A percentile compares a stretch with the other conserved stretches of the same genome.
Evolutionary conservation across 2,113 vertebrate species (phyloP).

Genomic region (Pongo abelii): DNA sequence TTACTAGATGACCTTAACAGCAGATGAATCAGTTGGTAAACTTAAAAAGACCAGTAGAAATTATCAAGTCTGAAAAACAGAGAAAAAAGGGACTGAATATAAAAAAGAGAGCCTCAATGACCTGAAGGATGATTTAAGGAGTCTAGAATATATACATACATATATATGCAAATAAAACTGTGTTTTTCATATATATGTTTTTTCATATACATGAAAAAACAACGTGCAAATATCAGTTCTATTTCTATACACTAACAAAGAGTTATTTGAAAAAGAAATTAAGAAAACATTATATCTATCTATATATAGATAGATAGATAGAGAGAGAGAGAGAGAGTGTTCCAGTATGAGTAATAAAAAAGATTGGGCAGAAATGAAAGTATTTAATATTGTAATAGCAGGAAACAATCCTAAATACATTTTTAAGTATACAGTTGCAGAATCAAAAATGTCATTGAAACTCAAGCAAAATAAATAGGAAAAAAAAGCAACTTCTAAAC

Average conservation of each 20-base stretch:
- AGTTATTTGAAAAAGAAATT: no score
- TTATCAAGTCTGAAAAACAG: background rate
- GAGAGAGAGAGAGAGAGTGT: no score
- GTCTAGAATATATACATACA: background rate
- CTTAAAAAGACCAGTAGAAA: background rate
- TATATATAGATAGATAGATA: rapidly evolving
- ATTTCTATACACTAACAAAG: no score
- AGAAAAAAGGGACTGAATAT: background rate
- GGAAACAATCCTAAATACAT: background rate
- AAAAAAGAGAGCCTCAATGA: background rate
- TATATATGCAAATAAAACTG: no score
- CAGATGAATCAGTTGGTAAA: background rate
- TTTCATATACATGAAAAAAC: no score
- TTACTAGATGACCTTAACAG: background rate
- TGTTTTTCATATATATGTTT: no score
- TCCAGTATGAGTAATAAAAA: background rate
- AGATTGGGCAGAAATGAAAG: background rate
- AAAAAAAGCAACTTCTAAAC: background rate
- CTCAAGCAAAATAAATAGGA: background rate
- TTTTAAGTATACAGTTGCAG: background rate
- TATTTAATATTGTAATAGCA: background rate
- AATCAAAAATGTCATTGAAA: background rate
- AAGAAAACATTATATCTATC: no score
- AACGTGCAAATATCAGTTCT: no score
- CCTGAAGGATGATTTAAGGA: background rate